phyloP scores from a whole-genome alignment of 2,888 invertebrate species.

The Liodrosophila aerea region DNA sequence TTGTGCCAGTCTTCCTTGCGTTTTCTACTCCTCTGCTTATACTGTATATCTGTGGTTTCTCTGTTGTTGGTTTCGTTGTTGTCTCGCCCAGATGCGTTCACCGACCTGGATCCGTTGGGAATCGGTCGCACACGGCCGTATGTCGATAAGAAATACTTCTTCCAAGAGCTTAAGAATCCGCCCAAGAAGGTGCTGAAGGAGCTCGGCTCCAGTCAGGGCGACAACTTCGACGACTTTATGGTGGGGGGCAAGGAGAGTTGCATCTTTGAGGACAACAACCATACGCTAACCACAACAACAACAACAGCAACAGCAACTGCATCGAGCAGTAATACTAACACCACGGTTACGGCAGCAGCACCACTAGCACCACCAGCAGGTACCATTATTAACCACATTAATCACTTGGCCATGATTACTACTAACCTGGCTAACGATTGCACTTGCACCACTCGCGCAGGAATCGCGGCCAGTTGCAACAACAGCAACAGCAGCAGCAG shows the following conservation, averaged over 20 bases:
- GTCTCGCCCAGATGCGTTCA: constrained; percentile 89
- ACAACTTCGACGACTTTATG: constrained; percentile 64
- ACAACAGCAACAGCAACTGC: constrained; percentile 39
- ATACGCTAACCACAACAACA: constrained; percentile 23
- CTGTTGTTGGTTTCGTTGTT: constrained; percentile 73
- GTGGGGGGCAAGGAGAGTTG: constrained; percentile 49
- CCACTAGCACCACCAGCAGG: constrained; percentile 19
- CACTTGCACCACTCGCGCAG: constrained; percentile 70
- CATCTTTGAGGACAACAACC: constrained; percentile 51
- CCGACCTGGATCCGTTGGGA: constrained; percentile 95
- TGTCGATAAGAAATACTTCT: constrained; percentile 97
- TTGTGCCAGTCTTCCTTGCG: no score
- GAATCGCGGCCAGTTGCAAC: constrained; percentile 43
- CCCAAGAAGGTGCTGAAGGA: constrained; percentile 96
- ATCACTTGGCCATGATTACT: constrained; percentile 31
- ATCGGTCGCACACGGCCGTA: constrained; percentile 95
- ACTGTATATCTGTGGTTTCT: constrained; percentile 5
- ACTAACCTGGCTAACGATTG: constrained; percentile 61
- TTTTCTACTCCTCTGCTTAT: constrained; percentile 18
- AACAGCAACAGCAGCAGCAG: constrained; percentile 32
- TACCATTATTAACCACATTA: constrained; percentile 27
- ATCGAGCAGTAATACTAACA: constrained; percentile 35
- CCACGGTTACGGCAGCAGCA: constrained; percentile 11
- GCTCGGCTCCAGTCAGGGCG: constrained; percentile 82
- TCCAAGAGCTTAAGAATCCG: constrained; percentile 97